phyloP scores from a whole-genome alignment of 2,888 invertebrate species.

The Incurvaria masculella region DNA sequence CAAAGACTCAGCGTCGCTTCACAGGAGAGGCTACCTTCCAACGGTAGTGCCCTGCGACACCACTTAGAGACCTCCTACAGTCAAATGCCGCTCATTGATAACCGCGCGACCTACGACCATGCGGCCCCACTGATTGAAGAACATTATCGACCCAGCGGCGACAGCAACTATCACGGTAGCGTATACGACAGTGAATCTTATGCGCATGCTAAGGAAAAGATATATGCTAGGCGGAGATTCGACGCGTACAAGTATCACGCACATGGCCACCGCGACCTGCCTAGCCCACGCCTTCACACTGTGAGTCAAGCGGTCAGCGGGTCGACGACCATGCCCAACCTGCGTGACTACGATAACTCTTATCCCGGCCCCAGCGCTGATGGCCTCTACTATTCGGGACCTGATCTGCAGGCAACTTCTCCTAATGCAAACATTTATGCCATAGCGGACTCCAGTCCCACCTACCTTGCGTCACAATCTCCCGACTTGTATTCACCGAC shows the following conservation, averaged over 20 bases:
- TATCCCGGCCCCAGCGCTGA: conserved; percentile 31
- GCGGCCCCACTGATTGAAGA: conserved; percentile 33
- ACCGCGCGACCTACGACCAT: conserved; percentile 33
- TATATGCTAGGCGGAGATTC: conserved; percentile 40
- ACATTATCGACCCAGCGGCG: conserved; percentile 24
- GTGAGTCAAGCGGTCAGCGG: conserved; percentile 44
- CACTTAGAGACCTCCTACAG: conserved; percentile 34
- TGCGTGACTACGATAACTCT: conserved; percentile 35
- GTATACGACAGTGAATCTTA: conserved; percentile 39
- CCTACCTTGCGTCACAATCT: conserved; percentile 44
- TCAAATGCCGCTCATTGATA: conserved; percentile 30
- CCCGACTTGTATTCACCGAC: conserved; percentile 49
- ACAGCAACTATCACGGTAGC: conserved; percentile 40
- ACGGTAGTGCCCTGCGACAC: conserved; percentile 31
- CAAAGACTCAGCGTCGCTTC: conserved; percentile 43
- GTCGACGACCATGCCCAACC: conserved; percentile 51
- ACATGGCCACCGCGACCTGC: conserved; percentile 34
- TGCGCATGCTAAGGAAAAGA: conserved; percentile 40
- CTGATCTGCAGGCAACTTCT: conserved; percentile 30
- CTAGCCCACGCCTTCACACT: conserved; percentile 40
- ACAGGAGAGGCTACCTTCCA: conserved; percentile 37
- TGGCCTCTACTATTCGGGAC: conserved; percentile 30
- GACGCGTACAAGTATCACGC: conserved; percentile 43
- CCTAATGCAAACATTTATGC: conserved; percentile 42
- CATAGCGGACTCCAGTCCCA: conserved; percentile 37